Evolutionary conservation across 1,140 invertebrate genomes (phyloP), one percentile per base, ranked within the genome.

Genomic region (Augochlora pura): DNA sequence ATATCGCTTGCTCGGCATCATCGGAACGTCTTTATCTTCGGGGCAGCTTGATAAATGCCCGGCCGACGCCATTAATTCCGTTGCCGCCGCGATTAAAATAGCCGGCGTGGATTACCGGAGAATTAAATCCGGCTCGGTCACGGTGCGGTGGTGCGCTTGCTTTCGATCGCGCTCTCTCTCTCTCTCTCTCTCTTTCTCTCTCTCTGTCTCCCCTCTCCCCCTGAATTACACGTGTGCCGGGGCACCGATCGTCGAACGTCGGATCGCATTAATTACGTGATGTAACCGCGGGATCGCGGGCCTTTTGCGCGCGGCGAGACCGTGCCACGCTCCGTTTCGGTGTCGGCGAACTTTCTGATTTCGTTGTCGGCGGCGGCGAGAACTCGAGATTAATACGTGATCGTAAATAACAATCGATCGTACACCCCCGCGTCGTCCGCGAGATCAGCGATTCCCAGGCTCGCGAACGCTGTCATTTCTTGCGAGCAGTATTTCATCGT

Each of bases 261-360:
- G 27, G 23, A 65, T 63, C 78, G 82, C 83, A 87, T 89, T 89
- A 89, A 89, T 89, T 89, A 88, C 80, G 76, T 87, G 85, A 89
- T 76, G 87, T 84, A 88, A 86, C 70, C 70, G 63, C 71, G 67
- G 32, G 38, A 82, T 79, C 80, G 16, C 74, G 60, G 71, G 27
- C 62, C 71, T 38, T 54, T 68, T 18, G 16, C 38, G 16, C 38
- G 32, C 49, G 49, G n/a, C 49, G 16, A 12, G 18, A 14, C 5
- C 27, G 38, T 25, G 66, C 49, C 77, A 60, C 77, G 62, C 38
- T 18, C 63, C 25, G 23, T 39, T 69, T 32, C 57, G 21, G 42
- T 12, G 42, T 10, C 7, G 42, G 38, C 76, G 60, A 66, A 23
- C 73, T 62, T 67, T 77, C 38, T 25, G 62, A 59, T 77, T 42